Conservation (phyloP, 2,113 vertebrate genomes). For the Sialia sialis region DNA sequence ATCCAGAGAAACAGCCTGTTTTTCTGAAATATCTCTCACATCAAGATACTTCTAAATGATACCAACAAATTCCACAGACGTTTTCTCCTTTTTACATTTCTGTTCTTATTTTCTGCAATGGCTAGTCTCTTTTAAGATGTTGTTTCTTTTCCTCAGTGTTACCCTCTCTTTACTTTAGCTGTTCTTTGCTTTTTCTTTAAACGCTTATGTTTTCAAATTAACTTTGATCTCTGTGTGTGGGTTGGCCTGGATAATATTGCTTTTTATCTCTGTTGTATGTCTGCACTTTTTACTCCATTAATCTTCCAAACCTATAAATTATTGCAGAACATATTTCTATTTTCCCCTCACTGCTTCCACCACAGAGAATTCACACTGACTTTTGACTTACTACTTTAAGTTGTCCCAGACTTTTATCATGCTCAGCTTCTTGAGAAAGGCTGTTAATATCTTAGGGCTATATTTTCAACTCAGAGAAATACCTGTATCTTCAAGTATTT, state of each 20-base stretch:
- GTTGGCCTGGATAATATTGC: conserved; percentile 21
- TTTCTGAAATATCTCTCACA: not conserved
- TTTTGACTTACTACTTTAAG: conserved; percentile 15
- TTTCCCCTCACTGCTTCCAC: not conserved
- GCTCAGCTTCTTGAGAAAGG: not conserved
- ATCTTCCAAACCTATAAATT: conserved; percentile 59
- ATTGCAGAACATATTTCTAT: conserved; percentile 9
- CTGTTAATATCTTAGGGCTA: not conserved
- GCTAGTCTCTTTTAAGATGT: not conserved
- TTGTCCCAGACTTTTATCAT: conserved; percentile 16
- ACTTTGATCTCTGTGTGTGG: conserved; percentile 9
- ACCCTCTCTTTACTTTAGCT: not conserved
- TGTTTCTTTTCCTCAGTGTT: not conserved
- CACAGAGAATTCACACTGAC: conserved; percentile 30
- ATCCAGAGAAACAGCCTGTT: not conserved
- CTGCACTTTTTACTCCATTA: conserved; percentile 17
- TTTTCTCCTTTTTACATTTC: not conserved
- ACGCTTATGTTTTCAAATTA: conserved; percentile 40
- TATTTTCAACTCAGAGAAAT: not conserved
- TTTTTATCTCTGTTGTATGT: conserved; percentile 55
- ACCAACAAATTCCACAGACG: not conserved
- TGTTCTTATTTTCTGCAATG: not conserved
- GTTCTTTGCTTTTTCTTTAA: conserved; percentile 3
- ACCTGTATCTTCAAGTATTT: not conserved
- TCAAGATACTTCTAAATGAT: not conserved